Percentiles rank a stretch among this genome's conserved stretches.
Conservation (phyloP, 2,113 vertebrate genomes). For the Phasianus colchicus region DNA sequence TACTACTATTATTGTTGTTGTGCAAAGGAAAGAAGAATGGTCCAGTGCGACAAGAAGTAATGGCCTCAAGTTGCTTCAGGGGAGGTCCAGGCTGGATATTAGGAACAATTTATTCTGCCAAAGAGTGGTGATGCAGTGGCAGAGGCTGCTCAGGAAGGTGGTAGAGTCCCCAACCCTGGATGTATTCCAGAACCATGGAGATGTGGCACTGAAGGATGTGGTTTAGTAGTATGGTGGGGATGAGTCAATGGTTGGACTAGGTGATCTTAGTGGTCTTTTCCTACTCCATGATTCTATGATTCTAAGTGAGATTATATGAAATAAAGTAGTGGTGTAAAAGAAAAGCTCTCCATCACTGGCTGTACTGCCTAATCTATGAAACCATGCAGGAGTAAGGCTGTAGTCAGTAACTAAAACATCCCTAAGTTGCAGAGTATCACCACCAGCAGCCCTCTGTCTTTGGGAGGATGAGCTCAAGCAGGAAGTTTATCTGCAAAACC, state of each 20-base stretch:
- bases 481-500: neutral
- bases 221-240: too few species aligned
- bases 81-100: too few species aligned
- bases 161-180: too few species aligned
- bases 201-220: too few species aligned
- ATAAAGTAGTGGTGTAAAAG: neutral
- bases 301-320: neutral
- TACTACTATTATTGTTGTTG: neutral
- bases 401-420: neutral
- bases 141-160: too few species aligned
- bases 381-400: neutral
- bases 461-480: neutral
- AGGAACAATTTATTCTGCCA: too few species aligned
- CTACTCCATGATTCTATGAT: too few species aligned
- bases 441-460: neutral
- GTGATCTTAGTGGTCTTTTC: too few species aligned
- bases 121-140: too few species aligned
- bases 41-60: neutral
- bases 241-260: too few species aligned
- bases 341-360: neutral
- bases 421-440: neutral
- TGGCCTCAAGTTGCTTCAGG: too few species aligned
- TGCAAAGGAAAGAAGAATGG: neutral
- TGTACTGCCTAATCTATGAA: neutral
- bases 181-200: too few species aligned